Conservation (phyloP, 2,888 invertebrate species). For the Meandrusa payeni region DNA sequence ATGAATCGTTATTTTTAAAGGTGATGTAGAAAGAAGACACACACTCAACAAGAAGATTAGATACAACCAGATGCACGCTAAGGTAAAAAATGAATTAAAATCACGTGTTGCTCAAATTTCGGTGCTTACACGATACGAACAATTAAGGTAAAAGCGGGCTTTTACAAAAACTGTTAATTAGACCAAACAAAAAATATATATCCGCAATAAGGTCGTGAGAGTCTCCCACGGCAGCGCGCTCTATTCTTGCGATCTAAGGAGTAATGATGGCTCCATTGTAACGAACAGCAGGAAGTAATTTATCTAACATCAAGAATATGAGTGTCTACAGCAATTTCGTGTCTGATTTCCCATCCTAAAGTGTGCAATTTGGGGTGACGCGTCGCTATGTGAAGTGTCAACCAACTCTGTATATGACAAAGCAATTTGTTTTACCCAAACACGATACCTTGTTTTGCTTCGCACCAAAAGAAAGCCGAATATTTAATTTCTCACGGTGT, state of each 20-base stretch:
- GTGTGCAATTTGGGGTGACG: slow-evolving; percentile 71
- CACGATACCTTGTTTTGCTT: slow-evolving; percentile 18
- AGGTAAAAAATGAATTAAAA: neutral
- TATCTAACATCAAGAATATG: slow-evolving; percentile 81
- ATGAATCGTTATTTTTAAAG: too few species aligned
- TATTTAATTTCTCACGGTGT: slow-evolving; percentile 8
- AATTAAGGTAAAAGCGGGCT: slow-evolving; percentile 77
- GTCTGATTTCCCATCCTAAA: slow-evolving; percentile 74
- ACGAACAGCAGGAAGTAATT: slow-evolving; percentile 76
- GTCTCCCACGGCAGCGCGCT: slow-evolving; percentile 68
- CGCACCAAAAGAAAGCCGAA: neutral
- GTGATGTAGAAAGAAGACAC: too few species aligned
- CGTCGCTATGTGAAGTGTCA: slow-evolving; percentile 35
- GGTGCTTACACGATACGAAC: slow-evolving; percentile 36
- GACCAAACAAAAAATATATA: slow-evolving; percentile 78
- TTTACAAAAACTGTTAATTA: slow-evolving; percentile 78
- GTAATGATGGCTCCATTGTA: slow-evolving; percentile 78
- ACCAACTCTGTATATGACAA: slow-evolving; percentile 23
- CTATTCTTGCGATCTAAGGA: slow-evolving; percentile 61
- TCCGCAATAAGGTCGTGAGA: slow-evolving; percentile 78
- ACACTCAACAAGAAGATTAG: too few species aligned
- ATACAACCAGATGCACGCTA: too few species aligned
- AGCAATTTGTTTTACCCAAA: slow-evolving; percentile 15
- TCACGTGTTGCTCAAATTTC: slow-evolving; percentile 5
- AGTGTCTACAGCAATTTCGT: slow-evolving; percentile 78